phyloP scores from a whole-genome alignment of 2,797 vertebrate species.

The Myioborus melanocephalus region DNA sequence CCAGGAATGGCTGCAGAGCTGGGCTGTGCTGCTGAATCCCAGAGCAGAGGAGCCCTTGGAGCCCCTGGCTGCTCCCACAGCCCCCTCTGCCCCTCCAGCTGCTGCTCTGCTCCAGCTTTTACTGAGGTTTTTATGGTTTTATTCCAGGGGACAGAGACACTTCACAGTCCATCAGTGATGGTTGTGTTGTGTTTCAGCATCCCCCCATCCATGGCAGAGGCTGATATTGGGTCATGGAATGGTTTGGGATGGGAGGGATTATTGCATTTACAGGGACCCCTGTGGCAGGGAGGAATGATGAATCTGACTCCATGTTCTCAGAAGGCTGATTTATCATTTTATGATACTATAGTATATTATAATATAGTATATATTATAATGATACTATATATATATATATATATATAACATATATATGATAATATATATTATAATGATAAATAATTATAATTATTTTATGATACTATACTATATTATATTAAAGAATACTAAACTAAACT shows the following conservation, averaged over 20 bases:
- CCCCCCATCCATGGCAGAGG: fast-evolving
- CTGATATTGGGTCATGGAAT: not conserved
- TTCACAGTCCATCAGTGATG: not conserved
- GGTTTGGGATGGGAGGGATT: not conserved
- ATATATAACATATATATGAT: no score
- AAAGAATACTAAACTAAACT: no score
- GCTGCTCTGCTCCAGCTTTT: fast-evolving
- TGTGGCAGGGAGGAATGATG: no score
- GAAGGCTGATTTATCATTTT: no score
- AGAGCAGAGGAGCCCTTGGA: not conserved
- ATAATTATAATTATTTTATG: no score
- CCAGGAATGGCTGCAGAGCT: not conserved
- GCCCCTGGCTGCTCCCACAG: not conserved
- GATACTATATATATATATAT: no score
- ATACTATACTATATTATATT: no score
- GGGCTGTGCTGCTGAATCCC: not conserved
- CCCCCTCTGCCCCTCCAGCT: not conserved
- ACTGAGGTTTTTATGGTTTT: fast-evolving
- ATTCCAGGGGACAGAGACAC: not conserved
- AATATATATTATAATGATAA: no score
- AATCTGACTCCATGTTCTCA: no score
- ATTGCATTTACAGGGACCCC: no score
- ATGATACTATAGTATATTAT: no score
- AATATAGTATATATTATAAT: no score
- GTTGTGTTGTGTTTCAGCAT: not conserved